A percentile compares a stretch with the other conserved stretches of the same genome.
phyloP scores from a whole-genome alignment of 2,888 invertebrate species.

The Lochmaea capreae region DNA sequence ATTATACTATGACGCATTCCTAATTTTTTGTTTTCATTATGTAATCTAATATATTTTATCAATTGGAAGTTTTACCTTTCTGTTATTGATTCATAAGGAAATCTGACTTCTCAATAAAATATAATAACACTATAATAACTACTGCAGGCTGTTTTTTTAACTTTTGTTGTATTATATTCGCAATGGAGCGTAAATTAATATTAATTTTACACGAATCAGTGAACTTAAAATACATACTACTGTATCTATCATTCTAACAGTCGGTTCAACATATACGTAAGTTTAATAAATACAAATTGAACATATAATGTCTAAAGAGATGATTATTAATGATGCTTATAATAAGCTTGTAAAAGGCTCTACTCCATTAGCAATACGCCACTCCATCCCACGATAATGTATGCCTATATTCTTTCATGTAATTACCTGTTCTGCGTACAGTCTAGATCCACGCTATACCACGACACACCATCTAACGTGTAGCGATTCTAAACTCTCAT shows the following conservation, averaged over 20 bases:
- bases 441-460: too few species aligned
- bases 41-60: conserved; percentile 40
- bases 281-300: background rate
- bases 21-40: conserved; percentile 48
- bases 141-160: background rate
- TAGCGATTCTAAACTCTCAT: too few species aligned
- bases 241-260: background rate
- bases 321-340: background rate
- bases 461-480: too few species aligned
- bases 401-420: too few species aligned
- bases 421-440: too few species aligned
- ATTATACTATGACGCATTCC: conserved; percentile 57
- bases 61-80: conserved; percentile 10
- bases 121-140: background rate
- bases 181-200: background rate
- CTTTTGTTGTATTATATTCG: background rate
- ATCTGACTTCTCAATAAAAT: conserved; percentile 2
- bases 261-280: background rate
- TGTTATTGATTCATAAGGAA: conserved; percentile 21
- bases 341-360: background rate
- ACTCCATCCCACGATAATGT: background rate
- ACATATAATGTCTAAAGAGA: background rate
- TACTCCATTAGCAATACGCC: background rate
- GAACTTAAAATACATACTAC: background rate
- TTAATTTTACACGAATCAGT: background rate